Evolutionary conservation across 2,113 vertebrate species (phyloP).

Genomic region (Phyllostomus discolor): DNA sequence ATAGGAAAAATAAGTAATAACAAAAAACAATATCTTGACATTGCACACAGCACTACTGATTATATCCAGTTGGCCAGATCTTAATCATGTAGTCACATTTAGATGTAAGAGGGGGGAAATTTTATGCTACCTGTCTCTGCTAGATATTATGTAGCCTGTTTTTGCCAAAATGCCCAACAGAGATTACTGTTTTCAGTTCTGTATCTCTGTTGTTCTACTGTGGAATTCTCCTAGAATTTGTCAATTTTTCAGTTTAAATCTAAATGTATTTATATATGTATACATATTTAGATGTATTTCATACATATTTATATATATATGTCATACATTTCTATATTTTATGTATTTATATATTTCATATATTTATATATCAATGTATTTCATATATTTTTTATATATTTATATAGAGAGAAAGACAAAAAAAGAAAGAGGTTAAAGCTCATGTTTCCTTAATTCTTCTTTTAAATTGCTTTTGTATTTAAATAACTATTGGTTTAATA

Average conservation of each 20-base stretch:
- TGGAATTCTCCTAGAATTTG: not conserved
- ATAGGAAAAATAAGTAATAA: not conserved
- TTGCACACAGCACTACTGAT: not conserved
- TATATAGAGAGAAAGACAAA: not conserved
- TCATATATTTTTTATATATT: not conserved
- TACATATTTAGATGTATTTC: too few relatives aligned
- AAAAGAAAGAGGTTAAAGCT: not conserved
- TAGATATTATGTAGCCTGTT: not conserved
- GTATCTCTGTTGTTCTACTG: not conserved
- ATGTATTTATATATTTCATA: too few relatives aligned
- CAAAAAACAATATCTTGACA: not conserved
- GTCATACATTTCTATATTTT: not conserved
- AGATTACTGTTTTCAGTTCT: not conserved
- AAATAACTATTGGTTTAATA: not conserved
- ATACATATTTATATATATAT: not conserved
- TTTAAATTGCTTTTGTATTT: not conserved
- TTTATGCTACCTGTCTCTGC: not conserved
- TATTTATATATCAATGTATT: too few relatives aligned
- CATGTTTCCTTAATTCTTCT: not conserved
- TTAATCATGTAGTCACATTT: not conserved
- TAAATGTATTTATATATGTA: not conserved
- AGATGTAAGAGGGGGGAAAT: not conserved
- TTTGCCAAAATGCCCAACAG: not conserved
- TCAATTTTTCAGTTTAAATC: not conserved
- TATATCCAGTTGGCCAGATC: not conserved